Evolutionary conservation across 2,888 invertebrate species (phyloP).

Genomic region (Drosophila atripex): DNA sequence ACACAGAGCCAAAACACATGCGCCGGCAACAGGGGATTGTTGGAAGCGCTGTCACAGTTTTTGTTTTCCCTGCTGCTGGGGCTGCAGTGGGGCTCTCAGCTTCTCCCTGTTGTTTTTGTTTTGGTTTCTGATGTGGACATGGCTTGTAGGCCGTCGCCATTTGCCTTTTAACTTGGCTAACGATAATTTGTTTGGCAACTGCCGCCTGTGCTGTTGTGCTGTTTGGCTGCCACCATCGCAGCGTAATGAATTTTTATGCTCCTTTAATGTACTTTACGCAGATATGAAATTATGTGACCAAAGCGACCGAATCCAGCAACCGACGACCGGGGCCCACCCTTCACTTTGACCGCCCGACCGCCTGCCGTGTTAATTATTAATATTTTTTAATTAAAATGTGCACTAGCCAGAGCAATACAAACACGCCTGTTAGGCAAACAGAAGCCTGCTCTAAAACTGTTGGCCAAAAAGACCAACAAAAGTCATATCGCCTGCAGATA

Average conservation of each 20-base stretch:
- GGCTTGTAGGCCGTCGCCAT: slow-evolving; percentile 48
- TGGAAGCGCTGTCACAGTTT: slow-evolving; percentile 48
- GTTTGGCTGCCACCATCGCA: slow-evolving; percentile 30
- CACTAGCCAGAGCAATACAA: slow-evolving; percentile 41
- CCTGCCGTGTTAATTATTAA: slow-evolving; percentile 63
- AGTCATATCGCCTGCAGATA: neutral
- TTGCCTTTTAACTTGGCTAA: slow-evolving; percentile 72
- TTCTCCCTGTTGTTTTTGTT: slow-evolving; percentile 15
- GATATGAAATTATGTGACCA: slow-evolving; percentile 64
- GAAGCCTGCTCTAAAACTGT: slow-evolving; percentile 22
- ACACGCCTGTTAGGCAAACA: slow-evolving; percentile 48
- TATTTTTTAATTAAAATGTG: slow-evolving; percentile 76
- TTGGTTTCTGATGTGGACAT: slow-evolving; percentile 32
- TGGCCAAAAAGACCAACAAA: slow-evolving; percentile 14
- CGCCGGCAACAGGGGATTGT: slow-evolving; percentile 19
- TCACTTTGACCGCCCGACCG: slow-evolving; percentile 18
- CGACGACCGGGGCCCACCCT: slow-evolving; percentile 2
- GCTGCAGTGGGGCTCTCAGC: slow-evolving; percentile 11
- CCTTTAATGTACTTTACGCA: slow-evolving; percentile 71
- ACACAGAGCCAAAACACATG: slow-evolving; percentile 24
- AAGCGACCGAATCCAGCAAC: slow-evolving; percentile 32
- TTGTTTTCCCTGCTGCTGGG: slow-evolving; percentile 19
- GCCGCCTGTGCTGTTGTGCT: slow-evolving; percentile 44
- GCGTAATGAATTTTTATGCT: slow-evolving; percentile 79
- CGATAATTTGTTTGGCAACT: slow-evolving; percentile 79